phyloP scores from a whole-genome alignment of 1,140 invertebrate species.

The Platorchestia sp. region DNA sequence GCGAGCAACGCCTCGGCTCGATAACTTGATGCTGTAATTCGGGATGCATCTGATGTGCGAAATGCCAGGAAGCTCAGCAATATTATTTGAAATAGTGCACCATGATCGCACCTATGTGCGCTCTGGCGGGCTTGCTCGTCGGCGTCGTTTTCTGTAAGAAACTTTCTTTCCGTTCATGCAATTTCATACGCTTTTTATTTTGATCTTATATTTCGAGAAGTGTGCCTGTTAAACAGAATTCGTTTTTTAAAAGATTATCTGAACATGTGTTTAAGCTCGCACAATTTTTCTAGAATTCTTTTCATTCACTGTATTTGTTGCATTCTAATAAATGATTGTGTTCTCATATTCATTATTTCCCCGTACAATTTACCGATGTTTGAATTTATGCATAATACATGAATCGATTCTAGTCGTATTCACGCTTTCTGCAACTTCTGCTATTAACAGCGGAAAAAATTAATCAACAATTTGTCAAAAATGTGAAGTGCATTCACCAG shows the following conservation, averaged over 20 bases:
- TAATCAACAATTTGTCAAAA: not conserved
- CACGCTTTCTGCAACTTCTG: not conserved
- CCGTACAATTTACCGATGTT: no score
- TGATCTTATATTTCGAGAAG: no score
- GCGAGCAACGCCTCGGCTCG: slow-evolving; percentile 41
- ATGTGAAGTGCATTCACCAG: not conserved
- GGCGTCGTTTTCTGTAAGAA: not conserved
- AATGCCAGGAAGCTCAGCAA: not conserved
- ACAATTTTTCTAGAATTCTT: no score
- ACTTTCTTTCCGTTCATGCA: not conserved
- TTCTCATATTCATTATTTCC: no score
- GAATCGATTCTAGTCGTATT: not conserved
- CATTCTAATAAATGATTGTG: no score
- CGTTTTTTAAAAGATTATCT: not conserved
- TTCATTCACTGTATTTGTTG: no score
- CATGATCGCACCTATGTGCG: not conserved
- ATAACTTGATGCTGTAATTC: slow-evolving; percentile 36
- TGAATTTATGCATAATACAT: no score
- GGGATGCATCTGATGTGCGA: slow-evolving; percentile 4
- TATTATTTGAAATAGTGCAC: slow-evolving; percentile 2
- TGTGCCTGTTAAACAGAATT: not conserved
- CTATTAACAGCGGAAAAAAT: not conserved
- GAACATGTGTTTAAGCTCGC: no score
- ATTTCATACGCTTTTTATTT: not conserved
- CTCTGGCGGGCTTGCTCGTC: not conserved